Base-by-base conservation (phyloP, 2,888 invertebrate genomes). In the Drosophila atripex region DNA sequence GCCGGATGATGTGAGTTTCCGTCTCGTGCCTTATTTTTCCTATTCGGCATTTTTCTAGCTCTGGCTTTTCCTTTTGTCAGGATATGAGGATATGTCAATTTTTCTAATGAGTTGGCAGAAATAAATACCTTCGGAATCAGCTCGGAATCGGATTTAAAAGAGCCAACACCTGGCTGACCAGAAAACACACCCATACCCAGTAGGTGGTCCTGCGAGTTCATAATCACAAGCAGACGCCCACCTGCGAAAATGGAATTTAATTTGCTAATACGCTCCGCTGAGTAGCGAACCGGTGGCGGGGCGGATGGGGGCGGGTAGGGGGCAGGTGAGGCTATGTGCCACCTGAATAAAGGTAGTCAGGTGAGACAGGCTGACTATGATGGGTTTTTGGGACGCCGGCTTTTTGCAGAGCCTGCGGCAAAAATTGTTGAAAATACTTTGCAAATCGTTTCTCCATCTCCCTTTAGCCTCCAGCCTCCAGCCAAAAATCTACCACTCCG, bases 1-100 rank as follows among this genome's bases (percentile, higher is more conserved):
- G 16, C 50, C 78, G 75, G 85, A 86, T 86, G 86, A 84, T 84
- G 68, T 52, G 73, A 71, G 75, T 71, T 80, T 80, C 72, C 77
- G 51, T 74, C 86, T 72, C 18, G 53, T 32, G 47, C 14, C 41
- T 18, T 41, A 9, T 18, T 41, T 41, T 41, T 43, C 56, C 65
- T 75, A 74, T 72, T 76, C 74, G 57, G 60, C 73, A 50, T 57
- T 70, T 73, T 46, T 56, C 41, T 55, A 25, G 16, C 16, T n/a
- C 38, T 39, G 45, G 57, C 21, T 28, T 9, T 28, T 50, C 61
- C 64, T 64, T 63, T 70, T 14, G 39, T 41, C 16, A 28, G 39
- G 39, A 41, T 41, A 21, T 46, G 16, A 47, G 57, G 18, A 70
- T 69, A 76, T 80, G 73, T 75, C 73, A 76, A 78, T 84, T 71